phyloP scores from a whole-genome alignment of 2,113 vertebrate genomes.

The Zonotrichia leucophrys region DNA sequence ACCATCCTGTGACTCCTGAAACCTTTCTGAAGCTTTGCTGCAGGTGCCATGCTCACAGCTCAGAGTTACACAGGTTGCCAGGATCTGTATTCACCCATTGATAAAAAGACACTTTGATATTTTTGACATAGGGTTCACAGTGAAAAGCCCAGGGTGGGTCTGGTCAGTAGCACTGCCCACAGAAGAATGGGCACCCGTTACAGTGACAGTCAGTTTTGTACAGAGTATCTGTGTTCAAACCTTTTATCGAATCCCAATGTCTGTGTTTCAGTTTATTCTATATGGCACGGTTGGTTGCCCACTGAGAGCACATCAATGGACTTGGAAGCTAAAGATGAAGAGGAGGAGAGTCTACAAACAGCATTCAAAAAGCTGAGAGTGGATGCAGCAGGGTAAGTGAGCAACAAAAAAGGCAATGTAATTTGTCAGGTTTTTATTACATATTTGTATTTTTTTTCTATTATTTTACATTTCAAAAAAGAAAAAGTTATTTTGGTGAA shows the following conservation, averaged over 20 bases:
- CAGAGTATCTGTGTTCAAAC: background rate
- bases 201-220: accelerated
- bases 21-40: background rate
- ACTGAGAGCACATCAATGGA: conserved; percentile 78
- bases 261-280: background rate
- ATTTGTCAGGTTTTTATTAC: background rate
- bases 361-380: conserved; percentile 97
- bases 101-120: accelerated
- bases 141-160: accelerated
- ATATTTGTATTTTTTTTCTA: background rate
- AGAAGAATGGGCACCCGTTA: accelerated
- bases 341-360: conserved; percentile 94
- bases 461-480: background rate
- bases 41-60: accelerated
- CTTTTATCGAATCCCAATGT: background rate
- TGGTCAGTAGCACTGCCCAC: accelerated
- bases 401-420: background rate
- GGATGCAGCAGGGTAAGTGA: conserved; percentile 87
- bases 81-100: accelerated
- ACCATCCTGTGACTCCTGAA: background rate
- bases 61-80: accelerated
- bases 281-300: background rate
- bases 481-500: background rate
- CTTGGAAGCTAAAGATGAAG: conserved; percentile 87
- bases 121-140: background rate